Base-by-base conservation (phyloP, 2,888 invertebrate genomes). In the Brachypterus glaber region DNA sequence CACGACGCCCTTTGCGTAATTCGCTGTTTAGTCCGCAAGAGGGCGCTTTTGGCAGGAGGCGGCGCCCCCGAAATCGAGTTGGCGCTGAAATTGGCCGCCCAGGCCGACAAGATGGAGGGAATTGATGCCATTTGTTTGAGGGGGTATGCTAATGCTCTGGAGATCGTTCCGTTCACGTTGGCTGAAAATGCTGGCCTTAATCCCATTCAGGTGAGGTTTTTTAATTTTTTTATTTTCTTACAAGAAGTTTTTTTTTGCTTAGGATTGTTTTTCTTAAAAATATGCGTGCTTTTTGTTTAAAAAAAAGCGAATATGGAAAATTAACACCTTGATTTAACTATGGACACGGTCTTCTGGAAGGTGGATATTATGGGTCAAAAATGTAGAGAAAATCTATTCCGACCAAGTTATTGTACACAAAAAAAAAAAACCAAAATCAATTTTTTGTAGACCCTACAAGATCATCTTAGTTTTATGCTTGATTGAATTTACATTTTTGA, bases 51-150 rank as follows among this genome's bases (percentile, higher is more conserved):
- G 63, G 85, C 93, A 36, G 98, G 98, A 43, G 98, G 97, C 33
- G 98, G 97, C 30, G 93, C 96, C 9, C 95, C 97, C 3, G 98
- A 98, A 71, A 95, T 91, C 45, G 93, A 96, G 62, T 74, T 97
- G 44, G 85, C 95, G 0, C 70, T 93, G 17, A 80, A 81, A 41
- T 70, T 98, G 37, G 81, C 84, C 4, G 79, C 84, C 14, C 73
- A 82, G 45, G 82, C 96, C 0, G 80, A 91, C 55, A 79, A 82
- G 1, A 75, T 91, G 25, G 80, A 83, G 35, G 97, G 96, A 36
- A 85, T 93, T 34, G 91, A 93, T 62, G 89, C 93, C 43, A 96
- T 97, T 66, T 96, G 96, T 61, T 80, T 93, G 66, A 79, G 88
- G 49, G 93, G 92, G 1, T 98, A 86, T 68, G 92, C 97, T 1